Conservation (phyloP, 2,113 vertebrate species). For the Chaetorhynchus papuensis region DNA sequence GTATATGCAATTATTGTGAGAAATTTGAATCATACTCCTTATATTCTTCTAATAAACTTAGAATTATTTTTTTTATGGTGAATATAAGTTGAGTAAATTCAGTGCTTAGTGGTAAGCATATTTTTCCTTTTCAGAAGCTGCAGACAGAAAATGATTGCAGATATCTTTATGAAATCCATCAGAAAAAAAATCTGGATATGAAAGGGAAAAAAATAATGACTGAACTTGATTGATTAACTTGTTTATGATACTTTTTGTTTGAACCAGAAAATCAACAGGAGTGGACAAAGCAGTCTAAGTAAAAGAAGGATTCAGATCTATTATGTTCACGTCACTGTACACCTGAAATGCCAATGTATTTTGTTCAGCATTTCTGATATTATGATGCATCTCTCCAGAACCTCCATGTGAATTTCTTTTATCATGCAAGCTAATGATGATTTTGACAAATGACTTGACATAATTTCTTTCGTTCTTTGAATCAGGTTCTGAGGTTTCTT, state of each 20-base stretch:
- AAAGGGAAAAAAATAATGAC: not conserved
- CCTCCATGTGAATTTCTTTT: not conserved
- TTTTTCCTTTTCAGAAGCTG: not conserved
- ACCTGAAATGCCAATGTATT: not conserved
- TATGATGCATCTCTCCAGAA: not conserved
- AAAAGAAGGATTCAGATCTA: not conserved
- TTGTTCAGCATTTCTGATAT: not conserved
- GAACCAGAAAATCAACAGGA: not conserved
- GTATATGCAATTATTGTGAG: not conserved
- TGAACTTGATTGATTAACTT: not conserved
- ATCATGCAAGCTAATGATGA: not conserved
- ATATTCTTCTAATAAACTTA: not conserved
- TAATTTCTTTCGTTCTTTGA: not conserved
- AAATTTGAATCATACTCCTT: not conserved
- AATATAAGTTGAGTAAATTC: not conserved
- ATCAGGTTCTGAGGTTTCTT: not conserved
- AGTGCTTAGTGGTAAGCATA: not conserved
- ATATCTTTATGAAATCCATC: not conserved
- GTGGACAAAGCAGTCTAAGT: not conserved
- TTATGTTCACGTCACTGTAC: rapidly evolving
- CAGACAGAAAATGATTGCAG: not conserved
- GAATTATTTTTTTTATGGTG: not conserved
- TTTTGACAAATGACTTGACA: constrained; percentile 6
- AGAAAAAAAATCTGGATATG: not conserved
- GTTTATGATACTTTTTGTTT: not conserved